phyloP scores from a whole-genome alignment of 2,113 vertebrate species.

The Copsychus sechellarum region DNA sequence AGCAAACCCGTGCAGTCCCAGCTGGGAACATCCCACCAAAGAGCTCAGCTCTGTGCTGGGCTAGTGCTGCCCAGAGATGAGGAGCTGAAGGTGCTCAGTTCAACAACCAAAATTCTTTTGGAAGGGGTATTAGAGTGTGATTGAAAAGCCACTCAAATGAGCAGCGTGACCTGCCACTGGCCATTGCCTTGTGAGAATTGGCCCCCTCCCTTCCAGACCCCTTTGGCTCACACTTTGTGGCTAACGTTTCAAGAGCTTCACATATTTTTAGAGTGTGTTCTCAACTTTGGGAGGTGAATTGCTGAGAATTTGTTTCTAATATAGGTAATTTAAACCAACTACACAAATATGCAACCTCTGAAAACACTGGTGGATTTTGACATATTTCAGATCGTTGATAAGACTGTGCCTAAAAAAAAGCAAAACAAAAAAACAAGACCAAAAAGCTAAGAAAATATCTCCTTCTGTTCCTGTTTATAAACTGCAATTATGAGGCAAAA shows the following conservation, averaged over 20 bases:
- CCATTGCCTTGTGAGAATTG: rapidly evolving
- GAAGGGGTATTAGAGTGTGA: not conserved
- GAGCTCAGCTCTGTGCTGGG: not conserved
- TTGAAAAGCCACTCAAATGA: not conserved
- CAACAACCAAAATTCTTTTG: not conserved
- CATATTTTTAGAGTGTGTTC: not conserved
- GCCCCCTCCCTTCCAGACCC: not conserved
- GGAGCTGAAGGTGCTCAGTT: not conserved
- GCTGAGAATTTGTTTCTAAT: conserved; percentile 12
- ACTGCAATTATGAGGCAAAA: not conserved
- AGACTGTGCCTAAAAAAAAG: not conserved
- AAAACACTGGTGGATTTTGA: not conserved
- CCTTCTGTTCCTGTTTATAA: conserved; percentile 24
- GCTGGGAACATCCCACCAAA: not conserved
- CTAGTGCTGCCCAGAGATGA: not conserved
- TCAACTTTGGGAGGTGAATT: not conserved
- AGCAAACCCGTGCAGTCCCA: rapidly evolving
- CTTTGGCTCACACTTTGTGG: not conserved
- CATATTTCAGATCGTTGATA: conserved; percentile 34
- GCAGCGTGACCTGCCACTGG: not conserved
- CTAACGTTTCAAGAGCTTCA: not conserved
- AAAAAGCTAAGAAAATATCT: not conserved
- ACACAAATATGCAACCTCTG: not conserved
- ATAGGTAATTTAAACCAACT: conserved; percentile 28
- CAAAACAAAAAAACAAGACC: not conserved